Conservation (phyloP, 37 sponge, comb jelly and placozoan species). For the Hexactinellida sp. region DNA sequence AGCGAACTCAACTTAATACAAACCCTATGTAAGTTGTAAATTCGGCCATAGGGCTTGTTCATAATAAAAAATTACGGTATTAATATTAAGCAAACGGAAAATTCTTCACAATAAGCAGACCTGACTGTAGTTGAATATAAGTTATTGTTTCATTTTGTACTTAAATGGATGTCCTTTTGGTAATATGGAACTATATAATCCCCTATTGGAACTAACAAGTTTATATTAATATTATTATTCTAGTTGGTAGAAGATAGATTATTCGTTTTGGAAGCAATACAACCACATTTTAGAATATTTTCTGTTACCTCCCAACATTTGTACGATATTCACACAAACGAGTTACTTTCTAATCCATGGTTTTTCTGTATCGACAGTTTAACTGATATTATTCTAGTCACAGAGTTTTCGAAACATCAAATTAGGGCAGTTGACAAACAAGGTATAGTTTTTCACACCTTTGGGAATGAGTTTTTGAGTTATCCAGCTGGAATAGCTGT, state of each 20-base stretch:
- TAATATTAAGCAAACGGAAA: no score
- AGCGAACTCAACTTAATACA: no score
- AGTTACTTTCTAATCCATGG: neutral
- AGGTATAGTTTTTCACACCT: neutral
- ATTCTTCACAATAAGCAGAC: no score
- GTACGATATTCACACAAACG: neutral
- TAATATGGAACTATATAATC: no score
- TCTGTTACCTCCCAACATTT: neutral
- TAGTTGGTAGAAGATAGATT: neutral
- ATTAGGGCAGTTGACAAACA: neutral
- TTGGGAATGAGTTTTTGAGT: neutral
- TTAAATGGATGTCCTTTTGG: no score
- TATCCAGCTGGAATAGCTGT: neutral
- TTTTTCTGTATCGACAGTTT: neutral
- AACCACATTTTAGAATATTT: constrained; percentile 1
- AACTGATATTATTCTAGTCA: neutral
- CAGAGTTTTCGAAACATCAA: constrained; percentile 8
- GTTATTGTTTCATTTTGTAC: no score
- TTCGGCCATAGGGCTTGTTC: no score
- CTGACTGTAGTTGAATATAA: no score
- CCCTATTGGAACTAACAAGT: no score
- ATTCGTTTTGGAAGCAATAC: neutral
- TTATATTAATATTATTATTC: neutral
- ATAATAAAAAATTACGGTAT: no score
- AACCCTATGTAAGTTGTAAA: no score